A percentile compares a stretch with the other conserved stretches of the same genome.
Evolutionary conservation across 1,140 invertebrate species (phyloP).

Genomic region (Aporrectodea caliginosa): DNA sequence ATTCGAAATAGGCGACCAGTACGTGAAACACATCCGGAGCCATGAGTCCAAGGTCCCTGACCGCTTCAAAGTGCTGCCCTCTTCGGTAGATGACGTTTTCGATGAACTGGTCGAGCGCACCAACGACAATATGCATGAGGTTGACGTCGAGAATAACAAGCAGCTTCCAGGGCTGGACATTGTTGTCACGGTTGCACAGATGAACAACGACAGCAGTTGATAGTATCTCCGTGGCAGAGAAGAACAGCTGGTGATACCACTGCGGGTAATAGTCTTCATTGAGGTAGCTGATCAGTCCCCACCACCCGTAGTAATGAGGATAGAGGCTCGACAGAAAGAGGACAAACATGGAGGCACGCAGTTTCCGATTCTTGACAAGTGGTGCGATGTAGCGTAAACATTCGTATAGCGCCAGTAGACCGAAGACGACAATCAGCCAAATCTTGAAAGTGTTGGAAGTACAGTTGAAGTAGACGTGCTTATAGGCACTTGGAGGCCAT

Average conservation of each 20-base stretch:
- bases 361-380: conserved; percentile 47
- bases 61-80: conserved; percentile 62
- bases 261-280: conserved; percentile 73
- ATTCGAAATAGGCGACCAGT: conserved; percentile 60
- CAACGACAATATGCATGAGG: conserved; percentile 68
- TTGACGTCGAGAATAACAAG: conserved; percentile 66
- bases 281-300: conserved; percentile 78
- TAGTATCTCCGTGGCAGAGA: conserved; percentile 67
- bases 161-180: conserved; percentile 63
- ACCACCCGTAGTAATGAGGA: conserved; percentile 80
- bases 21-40: conserved; percentile 69
- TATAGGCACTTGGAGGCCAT: conserved; percentile 58
- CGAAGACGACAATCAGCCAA: conserved; percentile 68
- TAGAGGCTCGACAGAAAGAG: conserved; percentile 69
- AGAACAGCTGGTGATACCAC: conserved; percentile 65
- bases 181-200: conserved; percentile 58
- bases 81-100: conserved; percentile 67
- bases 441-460: conserved; percentile 72
- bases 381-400: conserved; percentile 61
- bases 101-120: conserved; percentile 72
- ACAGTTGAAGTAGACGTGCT: conserved; percentile 79
- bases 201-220: conserved; percentile 63
- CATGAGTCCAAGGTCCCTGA: conserved; percentile 71
- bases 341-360: conserved; percentile 67
- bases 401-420: conserved; percentile 69